Percentiles rank a stretch among this genome's conserved stretches.
Conservation (phyloP, 2,797 vertebrate genomes). For the Euphonia xanthogaster region DNA sequence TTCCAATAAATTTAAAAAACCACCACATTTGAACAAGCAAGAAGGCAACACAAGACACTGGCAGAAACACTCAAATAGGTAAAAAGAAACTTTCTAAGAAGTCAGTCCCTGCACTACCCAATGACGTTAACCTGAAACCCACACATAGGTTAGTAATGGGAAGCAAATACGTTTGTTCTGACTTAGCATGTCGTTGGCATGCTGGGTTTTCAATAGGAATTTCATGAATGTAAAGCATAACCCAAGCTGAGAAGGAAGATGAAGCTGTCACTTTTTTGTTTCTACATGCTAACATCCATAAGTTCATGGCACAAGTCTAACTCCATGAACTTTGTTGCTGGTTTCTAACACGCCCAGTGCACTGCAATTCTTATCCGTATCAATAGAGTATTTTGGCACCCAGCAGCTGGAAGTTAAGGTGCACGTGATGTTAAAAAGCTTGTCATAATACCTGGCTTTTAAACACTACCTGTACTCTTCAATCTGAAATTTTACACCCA, state of each 20-base stretch:
- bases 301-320: not conserved
- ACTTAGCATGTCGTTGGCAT: not conserved
- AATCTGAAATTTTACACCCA: not conserved
- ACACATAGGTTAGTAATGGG: not conserved
- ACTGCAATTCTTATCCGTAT: not conserved
- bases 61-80: not conserved
- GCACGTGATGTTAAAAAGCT: not conserved
- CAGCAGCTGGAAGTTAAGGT: not conserved
- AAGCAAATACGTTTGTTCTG: not conserved
- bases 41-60: not conserved
- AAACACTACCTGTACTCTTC: not conserved
- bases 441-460: not conserved
- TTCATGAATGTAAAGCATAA: not conserved
- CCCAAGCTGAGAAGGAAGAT: not conserved
- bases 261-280: not conserved
- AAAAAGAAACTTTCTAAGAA: not conserved
- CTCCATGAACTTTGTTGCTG: not conserved
- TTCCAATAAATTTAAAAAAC: not conserved
- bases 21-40: not conserved
- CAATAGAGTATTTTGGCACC: not conserved
- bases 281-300: not conserved
- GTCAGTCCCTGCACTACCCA: not conserved
- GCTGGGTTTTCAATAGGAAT: not conserved
- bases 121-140: not conserved
- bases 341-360: not conserved